Base-by-base conservation (phyloP, 2,113 vertebrate species). In the Chauna torquata region DNA sequence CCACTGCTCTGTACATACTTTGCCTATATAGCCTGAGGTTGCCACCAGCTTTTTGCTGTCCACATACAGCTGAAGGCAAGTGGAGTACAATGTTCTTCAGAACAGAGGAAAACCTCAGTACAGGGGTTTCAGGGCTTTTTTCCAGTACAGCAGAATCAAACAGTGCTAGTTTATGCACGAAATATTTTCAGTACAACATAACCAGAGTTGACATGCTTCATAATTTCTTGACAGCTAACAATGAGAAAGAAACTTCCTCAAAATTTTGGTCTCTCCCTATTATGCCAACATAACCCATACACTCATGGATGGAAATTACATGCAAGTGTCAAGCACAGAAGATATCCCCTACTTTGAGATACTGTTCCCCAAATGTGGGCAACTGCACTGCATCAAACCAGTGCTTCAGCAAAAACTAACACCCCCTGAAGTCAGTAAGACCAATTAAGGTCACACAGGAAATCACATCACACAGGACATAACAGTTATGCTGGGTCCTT, bases 361-460 rank as follows among this genome's bases (percentile, higher is more conserved):
- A 64, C 6, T 16, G 7, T 42, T 64, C 59, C 34, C 45, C 49
- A 61, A 61, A 82, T 82, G 49, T 3, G 1, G 34, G 20, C 3
- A 6, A 71, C 8, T 8, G 38, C 0, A 0, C 23, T 57, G 23
- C 40, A 76, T 66, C 16, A 54, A 16, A 75, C 78, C 45, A 36
- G 8, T 59, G 34, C 36, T 86, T 61, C 32, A 19, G 62, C 36
- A 83, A 80, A 74, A 90, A 27, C 1, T 1, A 66, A 92, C 28
- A 19, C 14, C 30, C 6, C 47, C 27, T 52, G 61, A 62, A 79
- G n/a, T 32, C 68, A 69, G 27, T 45, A 18, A 81, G 17, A 84
- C 27, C 22, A 80, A 15, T n/a, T 20, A 58, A 62, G 38, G 59
- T 6, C 2, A 1, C 32, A 79, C 7, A 69, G 25, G n/a, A 71